These are phyloP conservation scores for Cladorhizidae sp. DNA, from an alignment of 37 sponge, comb jelly and placozoan species.

Conservation along the genomic window DNA sequence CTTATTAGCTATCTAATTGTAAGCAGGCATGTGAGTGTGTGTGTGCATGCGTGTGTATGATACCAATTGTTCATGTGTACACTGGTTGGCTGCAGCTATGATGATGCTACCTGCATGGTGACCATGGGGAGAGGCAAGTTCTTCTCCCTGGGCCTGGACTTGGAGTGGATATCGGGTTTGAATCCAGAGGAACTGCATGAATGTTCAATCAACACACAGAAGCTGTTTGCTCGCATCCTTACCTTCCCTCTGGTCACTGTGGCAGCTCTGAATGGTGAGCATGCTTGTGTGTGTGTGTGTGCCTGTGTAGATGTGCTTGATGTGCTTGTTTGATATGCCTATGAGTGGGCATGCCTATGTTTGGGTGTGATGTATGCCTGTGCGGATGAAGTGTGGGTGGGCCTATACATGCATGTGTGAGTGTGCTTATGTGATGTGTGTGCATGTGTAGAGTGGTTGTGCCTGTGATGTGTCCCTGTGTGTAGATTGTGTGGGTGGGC, in stretches of 20 bases:
- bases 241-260: conserved; percentile 73
- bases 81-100: conserved; percentile 29
- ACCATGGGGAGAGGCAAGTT: conserved; percentile 75
- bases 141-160: conserved; percentile 72
- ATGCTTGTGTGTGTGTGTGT: neutral
- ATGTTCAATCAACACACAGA: conserved; percentile 23
- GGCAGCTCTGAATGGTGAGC: conserved; percentile 79
- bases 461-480: neutral
- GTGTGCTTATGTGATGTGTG: neutral
- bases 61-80: too few relatives aligned
- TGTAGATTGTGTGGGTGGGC: too few relatives aligned
- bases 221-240: conserved; percentile 38
- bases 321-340: too few relatives aligned
- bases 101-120: conserved; percentile 52
- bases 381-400: too few relatives aligned
- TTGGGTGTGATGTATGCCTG: too few relatives aligned
- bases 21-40: too few relatives aligned
- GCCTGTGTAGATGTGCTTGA: too few relatives aligned
- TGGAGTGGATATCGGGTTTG: conserved; percentile 14
- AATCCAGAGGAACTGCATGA: neutral
- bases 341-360: too few relatives aligned
- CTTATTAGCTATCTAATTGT: too few relatives aligned
- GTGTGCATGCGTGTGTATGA: too few relatives aligned
- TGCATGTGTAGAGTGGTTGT: conserved; percentile 52
- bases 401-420: too few relatives aligned